Conservation (phyloP, 2,797 vertebrate genomes). For the Catharus ustulatus region DNA sequence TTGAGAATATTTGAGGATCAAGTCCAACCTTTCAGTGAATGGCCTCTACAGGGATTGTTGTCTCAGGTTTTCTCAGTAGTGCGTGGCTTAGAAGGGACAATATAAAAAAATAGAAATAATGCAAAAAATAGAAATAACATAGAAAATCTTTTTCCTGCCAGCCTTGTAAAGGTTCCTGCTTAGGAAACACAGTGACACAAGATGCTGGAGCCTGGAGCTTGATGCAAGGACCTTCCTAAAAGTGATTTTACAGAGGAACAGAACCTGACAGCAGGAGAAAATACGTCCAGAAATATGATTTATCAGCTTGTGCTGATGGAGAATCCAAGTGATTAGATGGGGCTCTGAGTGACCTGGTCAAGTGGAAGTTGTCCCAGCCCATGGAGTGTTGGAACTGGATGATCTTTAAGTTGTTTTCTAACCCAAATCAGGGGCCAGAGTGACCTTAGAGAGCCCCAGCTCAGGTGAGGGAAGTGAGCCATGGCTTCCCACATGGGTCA, state of each 20-base stretch:
- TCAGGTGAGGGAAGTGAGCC: neutral
- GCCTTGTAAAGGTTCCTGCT: neutral
- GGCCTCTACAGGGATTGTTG: neutral
- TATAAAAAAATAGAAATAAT: neutral
- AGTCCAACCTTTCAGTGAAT: neutral
- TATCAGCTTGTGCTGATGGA: neutral
- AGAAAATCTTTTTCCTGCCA: neutral
- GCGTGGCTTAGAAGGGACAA: neutral
- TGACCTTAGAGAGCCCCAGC: neutral
- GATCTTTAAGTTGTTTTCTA: neutral
- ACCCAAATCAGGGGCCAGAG: neutral
- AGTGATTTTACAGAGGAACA: neutral
- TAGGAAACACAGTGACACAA: neutral
- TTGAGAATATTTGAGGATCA: neutral
- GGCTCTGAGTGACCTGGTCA: neutral
- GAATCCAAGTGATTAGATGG: neutral
- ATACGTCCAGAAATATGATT: neutral
- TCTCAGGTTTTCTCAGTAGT: neutral
- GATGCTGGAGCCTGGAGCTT: neutral
- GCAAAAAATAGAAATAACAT: neutral
- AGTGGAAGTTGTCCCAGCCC: too few relatives aligned
- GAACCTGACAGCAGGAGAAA: neutral
- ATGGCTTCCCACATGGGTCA: neutral
- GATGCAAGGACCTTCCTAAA: neutral
- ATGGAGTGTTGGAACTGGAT: neutral